Conservation (phyloP, 2,113 vertebrate species). For the Pteropus alecto region DNA sequence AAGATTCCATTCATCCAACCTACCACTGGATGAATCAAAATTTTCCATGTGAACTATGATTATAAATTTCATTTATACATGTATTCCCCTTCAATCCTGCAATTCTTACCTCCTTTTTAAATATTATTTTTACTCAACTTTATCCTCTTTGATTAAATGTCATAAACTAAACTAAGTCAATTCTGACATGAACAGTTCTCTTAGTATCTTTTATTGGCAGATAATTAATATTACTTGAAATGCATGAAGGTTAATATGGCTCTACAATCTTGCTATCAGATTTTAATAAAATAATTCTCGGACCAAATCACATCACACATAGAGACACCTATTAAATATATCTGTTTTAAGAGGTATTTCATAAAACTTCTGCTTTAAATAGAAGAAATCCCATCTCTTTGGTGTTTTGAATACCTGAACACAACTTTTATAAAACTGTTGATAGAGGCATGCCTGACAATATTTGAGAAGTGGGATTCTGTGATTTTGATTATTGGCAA, state of each 20-base stretch:
- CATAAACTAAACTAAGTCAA: not conserved
- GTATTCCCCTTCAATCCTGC: not conserved
- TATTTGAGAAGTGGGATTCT: not conserved
- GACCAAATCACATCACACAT: not conserved
- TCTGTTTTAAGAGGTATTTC: not conserved
- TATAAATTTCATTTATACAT: not conserved
- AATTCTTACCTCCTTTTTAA: not conserved
- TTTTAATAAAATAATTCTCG: not conserved
- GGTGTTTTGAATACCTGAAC: not conserved
- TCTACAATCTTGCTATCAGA: not conserved
- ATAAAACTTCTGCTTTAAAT: not conserved
- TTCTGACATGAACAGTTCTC: not conserved
- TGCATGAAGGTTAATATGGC: not conserved
- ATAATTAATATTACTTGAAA: not conserved
- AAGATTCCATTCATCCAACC: not conserved
- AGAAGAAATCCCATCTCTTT: not conserved
- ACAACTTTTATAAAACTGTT: not conserved
- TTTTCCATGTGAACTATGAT: not conserved
- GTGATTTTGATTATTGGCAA: not conserved
- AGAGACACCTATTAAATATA: not conserved
- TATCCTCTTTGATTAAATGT: not conserved
- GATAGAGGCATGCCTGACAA: not conserved
- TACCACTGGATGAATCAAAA: not conserved
- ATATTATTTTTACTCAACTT: not conserved
- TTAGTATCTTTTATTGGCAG: not conserved